A percentile compares a stretch with the other conserved stretches of the same genome.
phyloP scores from a whole-genome alignment of 2,888 invertebrate species.

The Dolichopus griseipennis region DNA sequence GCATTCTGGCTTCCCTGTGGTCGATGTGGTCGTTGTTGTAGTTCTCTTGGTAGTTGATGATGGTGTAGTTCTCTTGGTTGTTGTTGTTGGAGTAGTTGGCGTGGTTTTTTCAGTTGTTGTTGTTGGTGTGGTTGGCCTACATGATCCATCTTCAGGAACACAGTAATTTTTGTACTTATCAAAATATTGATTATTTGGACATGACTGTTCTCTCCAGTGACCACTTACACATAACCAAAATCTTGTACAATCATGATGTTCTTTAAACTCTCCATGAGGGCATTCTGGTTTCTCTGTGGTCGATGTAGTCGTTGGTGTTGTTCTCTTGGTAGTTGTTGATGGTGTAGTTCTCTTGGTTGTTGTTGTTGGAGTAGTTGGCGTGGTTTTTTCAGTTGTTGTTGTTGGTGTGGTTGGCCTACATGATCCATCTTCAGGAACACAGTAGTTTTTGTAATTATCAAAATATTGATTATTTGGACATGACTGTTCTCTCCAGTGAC shows the following conservation, averaged over 20 bases:
- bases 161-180: not conserved
- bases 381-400: no score
- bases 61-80: not conserved
- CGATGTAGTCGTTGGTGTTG: not conserved
- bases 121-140: not conserved
- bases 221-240: no score
- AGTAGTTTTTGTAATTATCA: no score
- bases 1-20: not conserved
- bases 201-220: not conserved
- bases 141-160: not conserved
- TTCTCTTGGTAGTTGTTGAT: no score
- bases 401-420: no score
- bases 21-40: not conserved
- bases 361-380: no score
- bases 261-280: no score
- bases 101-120: not conserved
- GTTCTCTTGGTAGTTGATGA: not conserved
- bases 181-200: not conserved
- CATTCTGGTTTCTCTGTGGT: not conserved
- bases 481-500: no score
- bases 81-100: not conserved
- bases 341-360: no score
- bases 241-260: no score
- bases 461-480: no score
- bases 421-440: no score